A percentile compares a stretch with the other conserved stretches of the same genome.
These are phyloP conservation scores for Varanus komodoensis DNA, from an alignment of 2,113 vertebrate genomes.

Conservation along the genomic window DNA sequence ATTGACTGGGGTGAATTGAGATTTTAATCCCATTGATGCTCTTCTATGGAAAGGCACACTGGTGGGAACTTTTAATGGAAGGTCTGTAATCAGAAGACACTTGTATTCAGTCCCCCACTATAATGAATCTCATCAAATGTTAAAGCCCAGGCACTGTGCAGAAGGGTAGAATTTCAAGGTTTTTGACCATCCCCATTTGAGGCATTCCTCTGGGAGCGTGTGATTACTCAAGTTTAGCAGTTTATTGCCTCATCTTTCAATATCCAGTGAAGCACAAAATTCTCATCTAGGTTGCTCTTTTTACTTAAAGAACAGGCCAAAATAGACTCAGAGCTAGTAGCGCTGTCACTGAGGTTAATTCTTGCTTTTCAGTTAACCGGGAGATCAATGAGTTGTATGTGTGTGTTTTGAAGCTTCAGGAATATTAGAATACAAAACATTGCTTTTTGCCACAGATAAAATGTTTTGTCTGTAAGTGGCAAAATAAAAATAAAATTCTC, in stretches of 20 bases:
- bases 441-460: conserved; percentile 58
- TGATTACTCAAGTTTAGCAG: conserved; percentile 99
- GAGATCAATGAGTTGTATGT: conserved; percentile 54
- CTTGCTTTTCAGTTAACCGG: conserved; percentile 79
- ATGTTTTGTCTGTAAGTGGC: conserved; percentile 41
- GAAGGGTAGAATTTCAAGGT: conserved; percentile 96
- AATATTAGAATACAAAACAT: conserved; percentile 68
- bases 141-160: conserved; percentile 85
- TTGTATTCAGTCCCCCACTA: conserved; percentile 92
- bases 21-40: conserved; percentile 98
- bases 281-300: conserved; percentile 98
- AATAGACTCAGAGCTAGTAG: conserved; percentile 91
- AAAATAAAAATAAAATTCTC: conserved; percentile 57
- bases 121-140: conserved; percentile 98
- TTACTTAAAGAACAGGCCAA: conserved; percentile 94
- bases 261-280: conserved; percentile 99
- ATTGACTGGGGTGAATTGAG: conserved; percentile 99
- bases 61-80: conserved; percentile 93
- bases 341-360: conserved; percentile 85
- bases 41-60: conserved; percentile 90
- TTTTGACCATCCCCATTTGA: conserved; percentile 97
- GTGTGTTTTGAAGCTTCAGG: conserved; percentile 60
- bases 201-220: conserved; percentile 94
- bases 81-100: conserved; percentile 95
- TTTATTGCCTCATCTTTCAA: conserved; percentile 99